Conservation (phyloP, 2,797 vertebrate species). For the Acanthiza pusilla region DNA sequence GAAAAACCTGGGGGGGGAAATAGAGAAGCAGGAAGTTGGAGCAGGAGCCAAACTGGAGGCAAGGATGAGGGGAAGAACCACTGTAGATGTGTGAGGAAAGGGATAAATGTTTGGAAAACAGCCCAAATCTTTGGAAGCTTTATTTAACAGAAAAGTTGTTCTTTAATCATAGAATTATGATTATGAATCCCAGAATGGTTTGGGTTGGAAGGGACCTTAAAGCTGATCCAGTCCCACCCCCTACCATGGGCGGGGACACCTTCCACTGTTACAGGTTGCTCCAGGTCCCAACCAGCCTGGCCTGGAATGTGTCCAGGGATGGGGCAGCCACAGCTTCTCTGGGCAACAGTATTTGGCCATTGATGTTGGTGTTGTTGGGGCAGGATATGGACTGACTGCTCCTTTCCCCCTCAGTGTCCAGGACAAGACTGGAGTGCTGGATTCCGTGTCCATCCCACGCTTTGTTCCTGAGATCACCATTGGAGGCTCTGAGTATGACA, state of each 20-base stretch:
- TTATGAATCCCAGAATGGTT: not conserved
- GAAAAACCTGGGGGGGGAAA: not conserved
- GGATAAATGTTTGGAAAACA: not conserved
- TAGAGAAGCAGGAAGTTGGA: not conserved
- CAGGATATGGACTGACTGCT: not conserved
- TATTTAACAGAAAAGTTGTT: not conserved
- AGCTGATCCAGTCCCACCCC: no score
- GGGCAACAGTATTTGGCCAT: not conserved
- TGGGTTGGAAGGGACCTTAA: not conserved
- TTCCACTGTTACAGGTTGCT: not conserved
- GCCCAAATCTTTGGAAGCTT: not conserved
- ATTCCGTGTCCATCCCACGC: slow-evolving; percentile 68
- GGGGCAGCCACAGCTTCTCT: not conserved
- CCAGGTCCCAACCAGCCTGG: not conserved
- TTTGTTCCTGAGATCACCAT: slow-evolving; percentile 89
- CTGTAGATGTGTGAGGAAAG: not conserved
- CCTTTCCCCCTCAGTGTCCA: slow-evolving; percentile 75
- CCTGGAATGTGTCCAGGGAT: not conserved
- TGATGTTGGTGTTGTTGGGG: not conserved
- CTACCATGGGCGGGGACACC: not conserved
- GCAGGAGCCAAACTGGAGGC: not conserved
- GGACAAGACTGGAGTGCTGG: slow-evolving; percentile 78
- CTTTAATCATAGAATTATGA: not conserved
- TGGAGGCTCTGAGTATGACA: slow-evolving; percentile 78
- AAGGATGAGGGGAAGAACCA: not conserved